These are phyloP conservation scores for Ellobius talpinus DNA, from an alignment of 2,113 vertebrate genomes.

Conservation along the genomic window DNA sequence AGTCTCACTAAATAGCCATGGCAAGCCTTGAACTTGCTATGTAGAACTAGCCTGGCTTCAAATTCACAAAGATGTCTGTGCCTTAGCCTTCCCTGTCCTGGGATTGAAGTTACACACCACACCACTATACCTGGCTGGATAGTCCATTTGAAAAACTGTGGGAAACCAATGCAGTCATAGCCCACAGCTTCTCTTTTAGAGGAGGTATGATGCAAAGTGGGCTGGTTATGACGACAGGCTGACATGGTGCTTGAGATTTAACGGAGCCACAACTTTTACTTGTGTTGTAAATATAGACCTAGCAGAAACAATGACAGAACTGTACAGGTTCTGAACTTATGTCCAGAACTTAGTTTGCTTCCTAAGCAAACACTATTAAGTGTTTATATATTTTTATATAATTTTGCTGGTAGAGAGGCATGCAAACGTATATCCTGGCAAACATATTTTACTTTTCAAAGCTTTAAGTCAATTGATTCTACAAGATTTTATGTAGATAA, in stretches of 20 bases:
- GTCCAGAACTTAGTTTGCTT: neutral
- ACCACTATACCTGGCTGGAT: neutral
- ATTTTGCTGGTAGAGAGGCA: too few relatives aligned
- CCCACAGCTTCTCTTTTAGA: neutral
- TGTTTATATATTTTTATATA: neutral
- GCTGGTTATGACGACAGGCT: neutral
- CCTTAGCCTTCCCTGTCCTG: neutral
- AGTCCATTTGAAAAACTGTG: neutral
- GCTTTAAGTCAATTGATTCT: neutral
- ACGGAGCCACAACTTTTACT: neutral
- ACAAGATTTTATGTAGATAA: neutral
- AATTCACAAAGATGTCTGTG: neutral
- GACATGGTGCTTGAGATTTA: neutral
- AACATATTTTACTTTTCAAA: constrained; percentile 54
- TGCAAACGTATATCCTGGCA: neutral
- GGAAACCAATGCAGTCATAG: neutral
- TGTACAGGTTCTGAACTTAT: neutral
- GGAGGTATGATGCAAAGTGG: neutral
- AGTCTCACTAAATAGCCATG: neutral
- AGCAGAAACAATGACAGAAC: neutral
- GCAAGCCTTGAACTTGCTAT: neutral
- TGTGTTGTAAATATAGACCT: neutral
- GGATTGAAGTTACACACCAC: too few relatives aligned
- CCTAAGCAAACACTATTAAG: neutral
- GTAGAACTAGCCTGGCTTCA: neutral